Percentiles rank a stretch among this genome's conserved stretches.
These are phyloP conservation scores for Leucophenga maculata DNA, from an alignment of 2,888 invertebrate genomes.

Conservation along the genomic window DNA sequence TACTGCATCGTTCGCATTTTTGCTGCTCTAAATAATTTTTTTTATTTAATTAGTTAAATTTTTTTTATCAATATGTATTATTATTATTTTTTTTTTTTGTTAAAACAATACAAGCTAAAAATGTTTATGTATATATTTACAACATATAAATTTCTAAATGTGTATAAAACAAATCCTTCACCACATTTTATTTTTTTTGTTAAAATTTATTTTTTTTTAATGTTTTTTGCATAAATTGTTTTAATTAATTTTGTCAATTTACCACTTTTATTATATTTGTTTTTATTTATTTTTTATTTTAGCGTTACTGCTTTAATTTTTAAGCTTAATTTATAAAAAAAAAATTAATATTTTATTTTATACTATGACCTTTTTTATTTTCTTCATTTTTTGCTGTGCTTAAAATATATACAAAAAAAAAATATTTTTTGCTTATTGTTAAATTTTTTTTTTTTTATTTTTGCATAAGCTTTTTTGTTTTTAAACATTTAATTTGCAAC, in stretches of 20 bases:
- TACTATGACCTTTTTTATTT: too few species aligned
- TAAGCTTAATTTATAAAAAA: slow-evolving; percentile 38
- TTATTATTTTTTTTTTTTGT: slow-evolving; percentile 23
- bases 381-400: not conserved
- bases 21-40: not conserved
- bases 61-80: not conserved
- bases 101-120: slow-evolving; percentile 45
- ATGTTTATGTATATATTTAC: slow-evolving; percentile 53
- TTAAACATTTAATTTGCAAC: slow-evolving; percentile 40
- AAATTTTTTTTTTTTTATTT: not conserved
- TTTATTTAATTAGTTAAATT: not conserved
- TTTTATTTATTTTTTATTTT: slow-evolving; percentile 25
- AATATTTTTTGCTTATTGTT: not conserved
- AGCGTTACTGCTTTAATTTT: slow-evolving; percentile 24
- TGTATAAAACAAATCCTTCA: slow-evolving; percentile 24
- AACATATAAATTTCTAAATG: slow-evolving; percentile 56
- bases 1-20: not conserved
- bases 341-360: slow-evolving; percentile 17
- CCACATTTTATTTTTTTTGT: slow-evolving; percentile 19
- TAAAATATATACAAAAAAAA: slow-evolving; percentile 14
- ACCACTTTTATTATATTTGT: slow-evolving; percentile 12
- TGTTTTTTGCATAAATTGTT: slow-evolving; percentile 13
- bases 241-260: slow-evolving; percentile 11
- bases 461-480: slow-evolving; percentile 40
- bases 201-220: slow-evolving; percentile 17